phyloP scores from a whole-genome alignment of 2,797 vertebrate genomes.

The Enteromius treurensis region DNA sequence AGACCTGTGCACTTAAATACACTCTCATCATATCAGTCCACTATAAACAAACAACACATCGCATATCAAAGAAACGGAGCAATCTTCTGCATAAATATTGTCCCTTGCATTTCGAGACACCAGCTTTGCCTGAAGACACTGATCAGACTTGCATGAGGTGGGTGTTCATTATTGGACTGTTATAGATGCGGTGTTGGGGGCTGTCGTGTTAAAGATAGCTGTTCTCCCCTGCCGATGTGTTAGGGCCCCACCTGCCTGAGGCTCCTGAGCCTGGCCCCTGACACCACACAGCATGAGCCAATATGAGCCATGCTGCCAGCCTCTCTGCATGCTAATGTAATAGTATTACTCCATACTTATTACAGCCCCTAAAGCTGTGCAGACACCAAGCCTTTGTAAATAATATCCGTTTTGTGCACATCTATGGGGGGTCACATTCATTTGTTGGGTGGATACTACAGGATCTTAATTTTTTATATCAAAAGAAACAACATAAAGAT shows the following conservation, averaged over 20 bases:
- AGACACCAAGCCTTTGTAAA: conserved; percentile 5
- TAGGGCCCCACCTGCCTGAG: neutral
- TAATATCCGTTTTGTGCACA: neutral
- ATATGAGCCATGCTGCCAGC: conserved; percentile 24
- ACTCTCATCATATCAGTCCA: conserved; percentile 9
- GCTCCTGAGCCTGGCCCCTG: conserved; percentile 18
- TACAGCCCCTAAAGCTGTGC: conserved; percentile 16
- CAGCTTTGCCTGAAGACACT: conserved; percentile 40
- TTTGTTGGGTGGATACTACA: conserved; percentile 12
- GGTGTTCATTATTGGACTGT: conserved; percentile 52
- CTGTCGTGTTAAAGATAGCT: conserved; percentile 21
- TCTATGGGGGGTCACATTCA: neutral
- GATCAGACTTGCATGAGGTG: conserved; percentile 58
- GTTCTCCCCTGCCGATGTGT: conserved; percentile 25
- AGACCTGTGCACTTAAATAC: conserved; percentile 17
- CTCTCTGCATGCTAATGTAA: conserved; percentile 17
- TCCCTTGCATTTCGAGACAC: conserved; percentile 7
- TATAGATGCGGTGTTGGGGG: conserved; percentile 11
- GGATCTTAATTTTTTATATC: conserved; percentile 2
- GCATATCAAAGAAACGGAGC: conserved; percentile 28
- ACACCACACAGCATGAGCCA: conserved; percentile 7
- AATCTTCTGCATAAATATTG: conserved; percentile 29
- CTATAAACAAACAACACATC: conserved; percentile 18
- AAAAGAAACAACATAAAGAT: neutral
- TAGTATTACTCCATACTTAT: conserved; percentile 23